phyloP scores from a whole-genome alignment of 2,797 vertebrate genomes.

The Xiphorhynchus erythropygius region DNA sequence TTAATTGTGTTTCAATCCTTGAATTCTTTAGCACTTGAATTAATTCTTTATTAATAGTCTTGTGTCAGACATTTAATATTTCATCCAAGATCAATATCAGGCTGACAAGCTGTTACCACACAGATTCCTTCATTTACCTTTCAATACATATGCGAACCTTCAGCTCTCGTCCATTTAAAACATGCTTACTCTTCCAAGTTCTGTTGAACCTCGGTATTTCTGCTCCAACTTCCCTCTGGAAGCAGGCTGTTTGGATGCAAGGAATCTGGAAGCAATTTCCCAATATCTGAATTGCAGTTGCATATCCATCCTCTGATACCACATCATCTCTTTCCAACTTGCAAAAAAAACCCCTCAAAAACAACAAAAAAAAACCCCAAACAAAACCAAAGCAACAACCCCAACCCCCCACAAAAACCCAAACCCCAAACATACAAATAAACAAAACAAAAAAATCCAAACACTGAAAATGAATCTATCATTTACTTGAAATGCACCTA shows the following conservation, averaged over 20 bases:
- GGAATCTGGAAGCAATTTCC: background rate
- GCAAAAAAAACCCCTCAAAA: background rate
- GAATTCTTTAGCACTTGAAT: background rate
- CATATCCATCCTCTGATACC: background rate
- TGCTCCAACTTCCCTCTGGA: background rate
- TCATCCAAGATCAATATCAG: background rate
- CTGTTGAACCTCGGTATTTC: background rate
- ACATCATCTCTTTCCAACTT: background rate
- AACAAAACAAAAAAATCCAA: background rate
- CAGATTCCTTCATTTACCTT: background rate
- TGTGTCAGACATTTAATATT: background rate
- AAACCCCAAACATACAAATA: background rate
- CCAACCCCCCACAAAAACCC: background rate
- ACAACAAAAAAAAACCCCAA: background rate
- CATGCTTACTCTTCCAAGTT: background rate
- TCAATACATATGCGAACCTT: background rate
- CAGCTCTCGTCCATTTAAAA: background rate
- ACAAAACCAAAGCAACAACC: background rate
- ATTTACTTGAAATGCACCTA: background rate
- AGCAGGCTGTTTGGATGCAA: background rate
- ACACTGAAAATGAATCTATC: rapidly evolving
- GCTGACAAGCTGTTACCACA: background rate
- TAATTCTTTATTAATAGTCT: background rate
- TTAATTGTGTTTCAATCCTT: background rate
- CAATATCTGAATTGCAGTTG: background rate